Evolutionary conservation across 2,888 invertebrate species (phyloP).

Genomic region (Melipona beecheii): DNA sequence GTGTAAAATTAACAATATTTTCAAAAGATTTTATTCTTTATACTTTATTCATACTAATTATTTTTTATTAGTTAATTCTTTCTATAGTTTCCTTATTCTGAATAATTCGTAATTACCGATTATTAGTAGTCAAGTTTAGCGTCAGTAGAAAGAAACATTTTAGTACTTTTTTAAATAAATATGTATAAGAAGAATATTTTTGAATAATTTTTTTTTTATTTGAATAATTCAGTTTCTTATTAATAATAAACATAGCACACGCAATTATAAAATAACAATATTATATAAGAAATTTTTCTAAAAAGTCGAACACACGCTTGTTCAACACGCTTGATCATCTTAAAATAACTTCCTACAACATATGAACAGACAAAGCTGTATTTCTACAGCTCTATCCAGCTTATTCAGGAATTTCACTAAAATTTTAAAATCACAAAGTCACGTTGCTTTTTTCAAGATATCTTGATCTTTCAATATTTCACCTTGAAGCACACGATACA

Average conservation of each 20-base stretch:
- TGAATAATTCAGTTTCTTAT: constrained; percentile 4
- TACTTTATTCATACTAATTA: constrained; percentile 74
- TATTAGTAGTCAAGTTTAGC: too few relatives aligned
- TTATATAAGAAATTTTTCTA: not conserved
- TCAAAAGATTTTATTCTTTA: constrained; percentile 84
- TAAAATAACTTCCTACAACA: not conserved
- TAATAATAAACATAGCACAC: not conserved
- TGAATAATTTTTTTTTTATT: too few relatives aligned
- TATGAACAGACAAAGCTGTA: not conserved
- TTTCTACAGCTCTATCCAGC: not conserved
- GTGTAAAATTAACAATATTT: not conserved
- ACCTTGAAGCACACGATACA: not conserved
- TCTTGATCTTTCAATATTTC: not conserved
- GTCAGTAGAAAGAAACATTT: too few relatives aligned
- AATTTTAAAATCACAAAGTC: not conserved
- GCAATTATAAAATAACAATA: not conserved
- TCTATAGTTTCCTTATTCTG: too few relatives aligned
- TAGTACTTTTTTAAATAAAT: too few relatives aligned
- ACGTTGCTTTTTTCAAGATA: not conserved
- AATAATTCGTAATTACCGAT: not conserved
- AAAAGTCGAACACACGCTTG: not conserved
- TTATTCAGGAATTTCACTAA: not conserved
- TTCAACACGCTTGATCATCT: not conserved
- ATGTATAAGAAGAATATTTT: too few relatives aligned
- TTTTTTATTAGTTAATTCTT: constrained; percentile 77